phyloP scores from a whole-genome alignment of 2,113 vertebrate species.

The Neogobius melanostomus region DNA sequence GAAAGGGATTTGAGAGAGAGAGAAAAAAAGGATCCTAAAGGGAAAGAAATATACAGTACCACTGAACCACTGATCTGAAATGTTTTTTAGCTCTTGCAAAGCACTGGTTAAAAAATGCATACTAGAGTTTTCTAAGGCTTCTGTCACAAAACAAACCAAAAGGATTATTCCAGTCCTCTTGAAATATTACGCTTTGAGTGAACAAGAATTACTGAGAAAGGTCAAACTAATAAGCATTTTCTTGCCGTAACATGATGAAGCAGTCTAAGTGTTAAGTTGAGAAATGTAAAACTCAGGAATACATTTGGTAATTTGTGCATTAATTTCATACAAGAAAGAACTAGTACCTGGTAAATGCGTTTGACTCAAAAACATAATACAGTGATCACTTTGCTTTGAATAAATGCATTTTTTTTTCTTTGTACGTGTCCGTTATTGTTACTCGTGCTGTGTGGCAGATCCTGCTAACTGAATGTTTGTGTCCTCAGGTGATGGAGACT shows the following conservation, averaged over 20 bases:
- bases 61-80: too few species aligned
- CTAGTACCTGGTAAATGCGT: too few species aligned
- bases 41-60: too few species aligned
- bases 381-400: neutral
- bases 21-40: too few species aligned
- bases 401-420: conserved; percentile 15
- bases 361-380: neutral
- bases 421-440: conserved; percentile 24
- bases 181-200: neutral
- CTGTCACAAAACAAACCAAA: too few species aligned
- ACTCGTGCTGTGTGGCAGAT: conserved; percentile 40
- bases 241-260: neutral
- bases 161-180: neutral
- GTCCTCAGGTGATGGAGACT: conserved; percentile 95
- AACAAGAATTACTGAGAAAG: neutral
- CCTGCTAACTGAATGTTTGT: conserved; percentile 24
- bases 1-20: too few species aligned
- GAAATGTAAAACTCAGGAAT: neutral
- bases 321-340: too few species aligned
- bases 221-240: neutral
- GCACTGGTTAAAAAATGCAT: too few species aligned
- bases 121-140: too few species aligned
- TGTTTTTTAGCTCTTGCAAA: too few species aligned
- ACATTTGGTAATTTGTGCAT: too few species aligned
- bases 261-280: neutral